A percentile compares a stretch with the other conserved stretches of the same genome.
phyloP scores from a whole-genome alignment of 2,888 invertebrate species.

The Nowickia ferox region DNA sequence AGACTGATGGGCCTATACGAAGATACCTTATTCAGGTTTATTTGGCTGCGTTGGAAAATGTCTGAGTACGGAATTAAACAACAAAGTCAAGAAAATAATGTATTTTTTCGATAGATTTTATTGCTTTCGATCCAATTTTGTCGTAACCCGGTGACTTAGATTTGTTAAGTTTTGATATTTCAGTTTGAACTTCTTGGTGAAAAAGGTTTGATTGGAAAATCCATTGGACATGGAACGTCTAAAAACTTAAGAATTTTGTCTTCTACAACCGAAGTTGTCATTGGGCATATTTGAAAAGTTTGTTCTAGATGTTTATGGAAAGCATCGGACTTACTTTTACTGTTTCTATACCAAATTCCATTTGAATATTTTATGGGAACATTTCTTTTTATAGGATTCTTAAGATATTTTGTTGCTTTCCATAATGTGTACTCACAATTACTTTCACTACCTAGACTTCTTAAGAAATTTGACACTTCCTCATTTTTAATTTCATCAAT shows the following conservation, averaged over 20 bases:
- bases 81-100: background rate
- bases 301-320: constrained; percentile 5
- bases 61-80: too few relatives aligned
- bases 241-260: constrained; percentile 8
- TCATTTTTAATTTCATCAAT: too few relatives aligned
- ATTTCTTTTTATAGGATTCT: too few relatives aligned
- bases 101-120: background rate
- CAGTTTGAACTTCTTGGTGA: background rate
- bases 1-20: background rate
- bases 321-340: background rate
- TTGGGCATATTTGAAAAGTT: background rate
- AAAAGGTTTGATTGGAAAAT: background rate
- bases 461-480: too few relatives aligned
- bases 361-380: too few relatives aligned
- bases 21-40: too few relatives aligned
- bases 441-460: too few relatives aligned
- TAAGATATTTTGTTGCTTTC: too few relatives aligned
- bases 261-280: background rate
- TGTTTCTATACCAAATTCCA: too few relatives aligned
- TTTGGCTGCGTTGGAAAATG: background rate
- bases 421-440: too few relatives aligned
- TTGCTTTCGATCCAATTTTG: background rate
- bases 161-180: background rate
- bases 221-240: background rate
- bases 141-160: background rate